Percentiles rank a stretch among this genome's conserved stretches.
Evolutionary conservation across 2,888 invertebrate species (phyloP).

Genomic region (Tryphoninae sp.): DNA sequence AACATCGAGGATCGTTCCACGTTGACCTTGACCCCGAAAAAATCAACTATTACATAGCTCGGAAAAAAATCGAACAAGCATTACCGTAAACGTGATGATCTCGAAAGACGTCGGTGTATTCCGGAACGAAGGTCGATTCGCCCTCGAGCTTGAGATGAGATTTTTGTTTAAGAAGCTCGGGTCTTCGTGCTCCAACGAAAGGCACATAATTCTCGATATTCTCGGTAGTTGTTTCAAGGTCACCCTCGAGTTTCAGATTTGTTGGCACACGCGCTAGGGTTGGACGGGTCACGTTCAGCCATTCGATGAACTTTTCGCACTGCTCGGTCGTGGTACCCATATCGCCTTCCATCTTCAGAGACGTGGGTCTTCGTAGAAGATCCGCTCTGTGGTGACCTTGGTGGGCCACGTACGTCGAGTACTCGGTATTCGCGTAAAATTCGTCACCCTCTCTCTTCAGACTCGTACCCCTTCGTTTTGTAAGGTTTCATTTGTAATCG

Average conservation of each 20-base stretch:
- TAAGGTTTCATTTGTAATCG: neutral
- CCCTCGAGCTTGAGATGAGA: slow-evolving; percentile 83
- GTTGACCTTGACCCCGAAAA: neutral
- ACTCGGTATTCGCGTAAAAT: slow-evolving; percentile 80
- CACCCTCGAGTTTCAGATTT: slow-evolving; percentile 83
- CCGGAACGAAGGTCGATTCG: slow-evolving; percentile 80
- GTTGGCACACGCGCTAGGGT: slow-evolving; percentile 80
- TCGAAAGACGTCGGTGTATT: slow-evolving; percentile 80
- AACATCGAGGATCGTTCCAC: neutral
- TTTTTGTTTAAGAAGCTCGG: slow-evolving; percentile 78
- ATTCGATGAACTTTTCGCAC: slow-evolving; percentile 80
- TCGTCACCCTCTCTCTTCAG: slow-evolving; percentile 75
- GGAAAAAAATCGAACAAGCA: neutral
- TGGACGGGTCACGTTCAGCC: slow-evolving; percentile 79
- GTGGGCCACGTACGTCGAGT: slow-evolving; percentile 82
- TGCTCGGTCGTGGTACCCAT: slow-evolving; percentile 82
- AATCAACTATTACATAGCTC: neutral
- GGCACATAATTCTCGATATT: slow-evolving; percentile 81
- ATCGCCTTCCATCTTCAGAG: slow-evolving; percentile 82
- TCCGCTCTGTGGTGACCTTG: slow-evolving; percentile 80
- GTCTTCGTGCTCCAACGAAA: slow-evolving; percentile 80
- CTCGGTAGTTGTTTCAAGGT: slow-evolving; percentile 81
- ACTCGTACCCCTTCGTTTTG: slow-evolving; percentile 71
- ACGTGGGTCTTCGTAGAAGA: slow-evolving; percentile 80
- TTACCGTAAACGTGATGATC: slow-evolving; percentile 71